phyloP scores from a whole-genome alignment of 2,888 invertebrate species.

The Endotricha flammealis region DNA sequence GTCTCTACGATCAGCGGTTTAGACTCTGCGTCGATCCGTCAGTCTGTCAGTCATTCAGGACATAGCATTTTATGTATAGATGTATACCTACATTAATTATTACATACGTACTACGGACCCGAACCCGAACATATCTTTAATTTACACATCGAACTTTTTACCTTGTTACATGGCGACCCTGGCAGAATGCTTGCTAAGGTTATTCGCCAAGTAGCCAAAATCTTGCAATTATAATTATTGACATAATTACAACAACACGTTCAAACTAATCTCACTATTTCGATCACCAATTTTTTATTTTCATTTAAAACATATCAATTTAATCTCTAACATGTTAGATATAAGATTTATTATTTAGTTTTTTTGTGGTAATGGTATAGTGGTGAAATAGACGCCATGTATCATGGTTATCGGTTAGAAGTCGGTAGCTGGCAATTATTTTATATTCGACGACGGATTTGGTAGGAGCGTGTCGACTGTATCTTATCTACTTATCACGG shows the following conservation, averaged over 20 bases:
- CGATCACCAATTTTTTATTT: neutral
- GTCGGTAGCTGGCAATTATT: conserved; percentile 15
- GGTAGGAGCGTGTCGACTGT: conserved; percentile 2
- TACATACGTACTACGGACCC: too few relatives aligned
- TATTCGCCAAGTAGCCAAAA: neutral
- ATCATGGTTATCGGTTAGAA: conserved; percentile 14
- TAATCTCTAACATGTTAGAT: neutral
- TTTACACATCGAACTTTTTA: too few relatives aligned
- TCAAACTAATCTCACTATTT: neutral
- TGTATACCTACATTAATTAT: too few relatives aligned
- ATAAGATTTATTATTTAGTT: neutral
- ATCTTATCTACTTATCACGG: conserved; percentile 4
- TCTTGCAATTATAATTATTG: neutral
- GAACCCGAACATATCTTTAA: too few relatives aligned
- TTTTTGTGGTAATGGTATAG: neutral
- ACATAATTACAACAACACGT: conserved; percentile 1
- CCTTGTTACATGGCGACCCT: too few relatives aligned
- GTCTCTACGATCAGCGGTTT: too few relatives aligned
- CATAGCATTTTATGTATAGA: too few relatives aligned
- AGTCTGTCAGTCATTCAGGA: too few relatives aligned
- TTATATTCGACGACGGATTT: conserved; percentile 2
- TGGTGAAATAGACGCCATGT: conserved; percentile 8
- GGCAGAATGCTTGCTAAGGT: too few relatives aligned
- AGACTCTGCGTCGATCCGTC: too few relatives aligned
- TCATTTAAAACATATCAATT: neutral